Conservation (phyloP, 2,113 vertebrate genomes). For the Limnothrissa miodon region DNA sequence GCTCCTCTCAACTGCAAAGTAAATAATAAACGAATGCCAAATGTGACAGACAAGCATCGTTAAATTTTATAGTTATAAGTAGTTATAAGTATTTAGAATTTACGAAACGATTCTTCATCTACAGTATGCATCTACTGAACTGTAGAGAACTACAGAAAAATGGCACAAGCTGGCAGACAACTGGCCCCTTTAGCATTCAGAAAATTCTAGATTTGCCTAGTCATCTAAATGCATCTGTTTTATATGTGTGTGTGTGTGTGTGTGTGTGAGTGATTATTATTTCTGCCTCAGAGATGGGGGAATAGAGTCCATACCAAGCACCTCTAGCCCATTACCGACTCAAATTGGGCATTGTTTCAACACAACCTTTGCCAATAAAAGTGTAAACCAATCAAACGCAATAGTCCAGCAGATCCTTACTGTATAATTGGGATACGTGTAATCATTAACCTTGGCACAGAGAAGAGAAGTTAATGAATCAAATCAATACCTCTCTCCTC, state of each 20-base stretch:
- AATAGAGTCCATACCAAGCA: slow-evolving; percentile 43
- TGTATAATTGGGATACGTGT: slow-evolving; percentile 91
- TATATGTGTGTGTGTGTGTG: slow-evolving; percentile 39
- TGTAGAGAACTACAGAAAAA: no score
- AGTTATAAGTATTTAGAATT: background rate
- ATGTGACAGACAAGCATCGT: background rate
- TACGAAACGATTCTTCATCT: background rate
- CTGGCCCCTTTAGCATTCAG: background rate
- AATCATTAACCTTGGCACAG: slow-evolving; percentile 97
- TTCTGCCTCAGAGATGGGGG: slow-evolving; percentile 49
- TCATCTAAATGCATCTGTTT: background rate
- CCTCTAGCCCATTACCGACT: slow-evolving; percentile 39
- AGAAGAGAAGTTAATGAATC: slow-evolving; percentile 93
- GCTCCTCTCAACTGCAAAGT: background rate
- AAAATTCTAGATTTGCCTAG: background rate
- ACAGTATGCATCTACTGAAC: no score
- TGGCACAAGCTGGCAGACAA: background rate
- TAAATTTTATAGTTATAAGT: no score
- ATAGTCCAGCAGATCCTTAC: slow-evolving; percentile 80
- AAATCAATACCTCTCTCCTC: slow-evolving; percentile 97
- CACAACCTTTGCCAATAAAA: slow-evolving; percentile 71
- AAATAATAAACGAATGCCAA: no score
- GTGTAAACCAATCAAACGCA: slow-evolving; percentile 82
- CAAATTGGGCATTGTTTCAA: slow-evolving; percentile 59
- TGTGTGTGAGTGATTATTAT: no score